Conservation (phyloP, 2,113 vertebrate species). For the Alosa alosa region DNA sequence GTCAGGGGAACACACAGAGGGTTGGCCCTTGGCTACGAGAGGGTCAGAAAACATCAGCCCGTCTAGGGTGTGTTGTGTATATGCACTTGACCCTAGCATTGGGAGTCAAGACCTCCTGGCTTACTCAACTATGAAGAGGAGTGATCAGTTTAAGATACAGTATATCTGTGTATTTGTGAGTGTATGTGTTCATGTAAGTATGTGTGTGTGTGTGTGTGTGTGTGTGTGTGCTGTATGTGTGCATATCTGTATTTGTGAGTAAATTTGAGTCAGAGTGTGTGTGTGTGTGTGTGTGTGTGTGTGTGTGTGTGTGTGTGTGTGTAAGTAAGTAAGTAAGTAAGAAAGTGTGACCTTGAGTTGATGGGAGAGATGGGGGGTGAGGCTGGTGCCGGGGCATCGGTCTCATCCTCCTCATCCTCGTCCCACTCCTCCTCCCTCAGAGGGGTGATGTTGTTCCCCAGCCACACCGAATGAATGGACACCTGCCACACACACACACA, state of each 20-base stretch:
- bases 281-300: not conserved
- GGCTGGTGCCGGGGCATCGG: conserved; percentile 75
- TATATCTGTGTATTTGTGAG: not conserved
- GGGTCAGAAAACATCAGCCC: no score
- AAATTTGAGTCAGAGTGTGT: no score
- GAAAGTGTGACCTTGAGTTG: conserved; percentile 83
- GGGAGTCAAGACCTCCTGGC: no score
- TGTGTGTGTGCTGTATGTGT: not conserved
- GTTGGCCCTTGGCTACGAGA: not conserved
- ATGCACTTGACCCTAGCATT: not conserved
- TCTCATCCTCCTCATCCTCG: conserved; percentile 95
- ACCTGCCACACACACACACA: conserved; percentile 70
- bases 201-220: not conserved
- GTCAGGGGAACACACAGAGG: conserved; percentile 23
- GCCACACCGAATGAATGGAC: conserved; percentile 96
- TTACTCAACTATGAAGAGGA: not conserved
- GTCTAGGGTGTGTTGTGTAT: not conserved
- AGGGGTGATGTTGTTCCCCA: conserved; percentile 94
- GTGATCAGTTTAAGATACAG: not conserved
- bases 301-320: not conserved
- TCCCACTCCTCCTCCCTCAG: conserved; percentile 94
- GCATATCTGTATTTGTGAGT: no score
- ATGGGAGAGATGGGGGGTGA: conserved; percentile 87
- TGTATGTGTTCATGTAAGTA: not conserved
- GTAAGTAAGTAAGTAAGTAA: not conserved